Evolutionary conservation across 2,113 vertebrate genomes (phyloP).

Genomic region (Grammomys surdaster): DNA sequence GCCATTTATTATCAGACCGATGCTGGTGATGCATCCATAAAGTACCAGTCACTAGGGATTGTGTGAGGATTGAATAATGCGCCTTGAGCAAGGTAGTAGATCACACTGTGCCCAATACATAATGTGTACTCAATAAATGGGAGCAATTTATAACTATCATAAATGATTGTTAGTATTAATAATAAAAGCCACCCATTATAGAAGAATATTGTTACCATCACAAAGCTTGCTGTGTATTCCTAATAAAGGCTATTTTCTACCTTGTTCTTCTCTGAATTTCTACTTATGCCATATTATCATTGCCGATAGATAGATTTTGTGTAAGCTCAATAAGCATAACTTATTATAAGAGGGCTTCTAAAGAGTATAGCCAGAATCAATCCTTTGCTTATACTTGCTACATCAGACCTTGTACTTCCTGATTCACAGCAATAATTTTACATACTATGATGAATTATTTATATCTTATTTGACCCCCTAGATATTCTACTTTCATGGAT

Average conservation of each 20-base stretch:
- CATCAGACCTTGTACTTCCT: constrained; percentile 24
- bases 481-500: not conserved
- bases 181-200: constrained; percentile 64
- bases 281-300: constrained; percentile 53
- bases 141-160: constrained; percentile 49
- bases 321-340: constrained; percentile 67
- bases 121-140: constrained; percentile 44
- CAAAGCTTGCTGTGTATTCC: not conserved
- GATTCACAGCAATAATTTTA: not conserved
- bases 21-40: constrained; percentile 23
- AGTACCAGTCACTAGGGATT: not conserved
- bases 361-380: constrained; percentile 65
- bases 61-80: constrained; percentile 11
- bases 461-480: constrained; percentile 26
- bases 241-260: constrained; percentile 66
- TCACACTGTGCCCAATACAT: not conserved
- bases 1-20: not conserved
- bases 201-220: constrained; percentile 44
- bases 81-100: not conserved
- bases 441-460: constrained; percentile 43
- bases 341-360: constrained; percentile 34
- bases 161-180: constrained; percentile 64
- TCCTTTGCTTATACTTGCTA: not conserved
- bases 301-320: constrained; percentile 63
- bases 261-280: constrained; percentile 69